Conservation (phyloP, 2,797 vertebrate genomes). For the Argentina silus region DNA sequence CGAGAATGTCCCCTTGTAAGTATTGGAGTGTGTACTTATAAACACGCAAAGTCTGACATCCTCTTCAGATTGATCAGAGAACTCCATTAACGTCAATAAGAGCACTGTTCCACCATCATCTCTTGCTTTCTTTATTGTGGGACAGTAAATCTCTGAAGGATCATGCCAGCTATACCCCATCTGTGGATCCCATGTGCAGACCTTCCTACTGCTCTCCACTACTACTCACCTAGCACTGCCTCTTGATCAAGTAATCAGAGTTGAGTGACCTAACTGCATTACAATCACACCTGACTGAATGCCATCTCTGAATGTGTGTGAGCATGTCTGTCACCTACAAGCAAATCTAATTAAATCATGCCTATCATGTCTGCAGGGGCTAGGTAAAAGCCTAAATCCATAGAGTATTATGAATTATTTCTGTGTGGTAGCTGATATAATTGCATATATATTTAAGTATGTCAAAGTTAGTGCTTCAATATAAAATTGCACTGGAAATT, state of each 20-base stretch:
- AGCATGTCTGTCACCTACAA: not conserved
- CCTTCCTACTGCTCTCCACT: not conserved
- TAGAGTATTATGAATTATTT: not conserved
- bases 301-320: not conserved
- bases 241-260: not conserved
- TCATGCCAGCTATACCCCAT: not conserved
- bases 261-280: not conserved
- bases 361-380: not conserved
- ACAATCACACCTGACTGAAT: not conserved
- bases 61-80: not conserved
- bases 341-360: not conserved
- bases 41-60: not conserved
- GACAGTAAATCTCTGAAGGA: constrained; percentile 29
- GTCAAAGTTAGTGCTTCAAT: constrained; percentile 18
- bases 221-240: constrained; percentile 41
- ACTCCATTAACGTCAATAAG: not conserved
- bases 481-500: constrained; percentile 25
- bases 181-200: constrained; percentile 8
- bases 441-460: constrained; percentile 58
- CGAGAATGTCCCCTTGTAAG: not conserved
- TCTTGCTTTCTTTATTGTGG: constrained; percentile 1
- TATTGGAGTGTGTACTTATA: not conserved
- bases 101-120: not conserved
- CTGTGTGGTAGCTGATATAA: constrained; percentile 15
- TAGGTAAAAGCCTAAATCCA: not conserved